Evolutionary conservation across 2,113 vertebrate genomes (phyloP), one percentile per base, ranked within the genome.

Genomic region (Dasyprocta punctata): DNA sequence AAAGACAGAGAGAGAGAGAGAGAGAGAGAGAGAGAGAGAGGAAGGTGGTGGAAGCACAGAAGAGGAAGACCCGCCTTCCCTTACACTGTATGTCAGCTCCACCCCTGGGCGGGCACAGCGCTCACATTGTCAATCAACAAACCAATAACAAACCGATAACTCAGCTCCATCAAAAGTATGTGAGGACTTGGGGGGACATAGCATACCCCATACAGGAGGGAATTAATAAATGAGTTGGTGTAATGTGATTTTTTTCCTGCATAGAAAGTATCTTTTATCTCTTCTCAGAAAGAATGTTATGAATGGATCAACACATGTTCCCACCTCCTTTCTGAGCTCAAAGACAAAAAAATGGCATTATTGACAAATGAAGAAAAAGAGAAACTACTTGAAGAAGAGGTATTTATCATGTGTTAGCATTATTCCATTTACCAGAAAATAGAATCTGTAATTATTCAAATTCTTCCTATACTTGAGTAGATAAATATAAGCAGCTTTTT

Each of bases 251-350:
- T 38, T 92, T 13, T 89, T 94, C 33, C 38, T 47, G 0, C 52
- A 93, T 82, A n/a, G 0, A 95, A 94, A 97, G 86, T 30, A 94
- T 90, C 36, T 94, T 44, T 92, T 97, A 13, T 97, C 71, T 98
- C 73, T 97, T 94, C 67, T 71, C 98, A 99, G 99, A 98, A 20
- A 58, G 99, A 99, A 95, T 98, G 99, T 93, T 93, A 47, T 44
- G 98, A 99, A 7, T 99, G 99, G 99, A 98, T 98, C 98, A 98
- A 98, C 52, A 98, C 94, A 0, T 99, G 99, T 90, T 95, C 71
- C 60, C 95, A 98, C 67, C 98, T 99, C 77, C 98, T 99, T 83
- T 98, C 98, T 86, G 96, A 98, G 17, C 58, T 99, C 56, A 99
- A 98, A 98, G 98, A 96, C n/a, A 86, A 84, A 92, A 93, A 91